Evolutionary conservation across 2,888 invertebrate genomes (phyloP).

Genomic region (Epinotia brunnichana): DNA sequence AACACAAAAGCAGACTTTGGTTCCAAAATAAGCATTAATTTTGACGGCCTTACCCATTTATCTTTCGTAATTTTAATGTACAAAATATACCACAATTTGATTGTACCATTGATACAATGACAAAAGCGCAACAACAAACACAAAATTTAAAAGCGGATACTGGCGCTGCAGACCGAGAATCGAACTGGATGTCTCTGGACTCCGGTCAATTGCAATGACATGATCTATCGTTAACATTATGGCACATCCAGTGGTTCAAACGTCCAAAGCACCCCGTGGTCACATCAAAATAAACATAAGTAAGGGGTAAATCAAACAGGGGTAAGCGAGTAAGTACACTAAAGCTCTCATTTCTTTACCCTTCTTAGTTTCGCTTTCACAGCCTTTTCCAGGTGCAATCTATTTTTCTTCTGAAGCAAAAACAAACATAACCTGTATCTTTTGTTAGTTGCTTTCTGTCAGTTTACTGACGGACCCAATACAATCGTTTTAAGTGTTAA

Average conservation of each 20-base stretch:
- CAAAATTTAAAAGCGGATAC: no score
- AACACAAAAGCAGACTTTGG: no score
- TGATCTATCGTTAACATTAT: constrained; percentile 7
- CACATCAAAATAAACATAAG: constrained; percentile 58
- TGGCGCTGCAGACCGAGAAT: no score
- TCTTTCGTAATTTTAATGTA: no score
- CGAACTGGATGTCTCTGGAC: no score
- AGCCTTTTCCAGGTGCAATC: constrained; percentile 82
- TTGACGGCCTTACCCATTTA: no score
- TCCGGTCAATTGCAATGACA: no score
- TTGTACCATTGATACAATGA: no score
- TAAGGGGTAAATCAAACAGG: constrained; percentile 74
- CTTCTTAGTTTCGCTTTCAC: constrained; percentile 81
- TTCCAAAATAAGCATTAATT: no score
- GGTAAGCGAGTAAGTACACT: constrained; percentile 79
- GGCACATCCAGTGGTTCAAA: neutral
- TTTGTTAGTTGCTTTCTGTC: constrained; percentile 52
- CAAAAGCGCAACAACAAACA: no score
- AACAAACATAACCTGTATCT: constrained; percentile 71
- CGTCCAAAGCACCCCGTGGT: constrained; percentile 1
- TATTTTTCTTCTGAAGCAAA: constrained; percentile 84
- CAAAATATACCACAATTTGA: no score
- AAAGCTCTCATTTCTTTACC: constrained; percentile 75
- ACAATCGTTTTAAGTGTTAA: constrained; percentile 15
- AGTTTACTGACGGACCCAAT: constrained; percentile 4